Conservation (phyloP, 2,888 invertebrate species). For the Ophion slaviceki region DNA sequence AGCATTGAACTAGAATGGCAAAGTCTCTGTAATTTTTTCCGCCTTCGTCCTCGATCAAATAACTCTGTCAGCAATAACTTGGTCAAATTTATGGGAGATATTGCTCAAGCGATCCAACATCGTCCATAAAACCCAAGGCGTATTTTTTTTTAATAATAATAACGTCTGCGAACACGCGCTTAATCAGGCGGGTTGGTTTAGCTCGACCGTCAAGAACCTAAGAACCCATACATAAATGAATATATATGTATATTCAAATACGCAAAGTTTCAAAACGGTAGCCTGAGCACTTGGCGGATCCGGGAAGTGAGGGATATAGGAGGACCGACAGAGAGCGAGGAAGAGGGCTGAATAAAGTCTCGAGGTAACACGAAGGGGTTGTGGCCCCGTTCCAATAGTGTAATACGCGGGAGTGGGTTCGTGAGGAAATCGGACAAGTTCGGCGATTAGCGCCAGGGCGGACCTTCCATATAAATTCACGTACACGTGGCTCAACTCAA, state of each 20-base stretch:
- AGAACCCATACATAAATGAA: neutral
- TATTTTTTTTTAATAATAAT: neutral
- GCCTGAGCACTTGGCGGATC: slow-evolving; percentile 29
- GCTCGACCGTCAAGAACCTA: neutral
- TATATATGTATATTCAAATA: slow-evolving; percentile 10
- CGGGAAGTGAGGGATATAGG: slow-evolving; percentile 10
- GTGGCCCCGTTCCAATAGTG: slow-evolving; percentile 44
- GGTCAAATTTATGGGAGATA: neutral
- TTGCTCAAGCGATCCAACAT: neutral
- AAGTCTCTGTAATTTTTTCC: neutral
- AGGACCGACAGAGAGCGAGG: slow-evolving; percentile 10
- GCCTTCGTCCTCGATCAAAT: neutral
- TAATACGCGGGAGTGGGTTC: slow-evolving; percentile 44
- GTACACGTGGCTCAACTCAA: neutral
- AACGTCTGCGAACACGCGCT: neutral
- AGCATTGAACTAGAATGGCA: neutral
- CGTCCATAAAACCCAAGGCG: neutral
- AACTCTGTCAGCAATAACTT: neutral
- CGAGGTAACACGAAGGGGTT: slow-evolving; percentile 43
- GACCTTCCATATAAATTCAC: slow-evolving; percentile 4
- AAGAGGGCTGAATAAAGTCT: slow-evolving; percentile 26
- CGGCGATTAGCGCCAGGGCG: slow-evolving; percentile 37
- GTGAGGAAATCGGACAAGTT: slow-evolving; percentile 55
- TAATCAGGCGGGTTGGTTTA: neutral
- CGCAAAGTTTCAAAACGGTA: slow-evolving; percentile 43